Conservation (phyloP, 2,888 invertebrate genomes). For the Lepetodrilus schrolli region DNA sequence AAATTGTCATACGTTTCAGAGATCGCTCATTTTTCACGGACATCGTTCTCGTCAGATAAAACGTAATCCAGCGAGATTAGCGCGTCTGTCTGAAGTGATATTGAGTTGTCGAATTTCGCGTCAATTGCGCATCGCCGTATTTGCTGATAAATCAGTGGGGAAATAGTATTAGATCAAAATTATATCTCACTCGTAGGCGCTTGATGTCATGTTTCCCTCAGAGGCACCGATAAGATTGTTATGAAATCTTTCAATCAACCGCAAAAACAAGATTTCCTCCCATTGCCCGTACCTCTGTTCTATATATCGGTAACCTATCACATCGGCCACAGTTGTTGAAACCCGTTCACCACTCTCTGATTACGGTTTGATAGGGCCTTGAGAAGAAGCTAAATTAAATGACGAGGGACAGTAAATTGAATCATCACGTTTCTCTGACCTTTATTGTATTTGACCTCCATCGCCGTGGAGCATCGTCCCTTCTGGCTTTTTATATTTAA, state of each 20-base stretch:
- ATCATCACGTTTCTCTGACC: slow-evolving; percentile 41
- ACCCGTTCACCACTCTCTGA: not conserved
- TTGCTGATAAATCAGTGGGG: slow-evolving; percentile 29
- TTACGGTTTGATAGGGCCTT: slow-evolving; percentile 22
- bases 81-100: slow-evolving; percentile 10
- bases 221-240: slow-evolving; percentile 19
- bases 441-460: slow-evolving; percentile 38
- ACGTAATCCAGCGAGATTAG: slow-evolving; percentile 28
- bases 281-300: slow-evolving; percentile 13
- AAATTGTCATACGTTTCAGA: slow-evolving; percentile 22
- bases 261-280: slow-evolving; percentile 25
- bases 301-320: slow-evolving; percentile 17
- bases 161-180: slow-evolving; percentile 21
- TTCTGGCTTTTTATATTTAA: slow-evolving; percentile 42
- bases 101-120: slow-evolving; percentile 27
- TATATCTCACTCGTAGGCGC: slow-evolving; percentile 10
- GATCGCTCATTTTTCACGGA: slow-evolving; percentile 25
- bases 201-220: slow-evolving; percentile 28
- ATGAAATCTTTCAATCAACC: slow-evolving; percentile 12
- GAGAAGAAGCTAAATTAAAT: slow-evolving; percentile 32
- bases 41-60: slow-evolving; percentile 25
- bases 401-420: slow-evolving; percentile 35
- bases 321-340: not conserved
- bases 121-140: slow-evolving; percentile 27
- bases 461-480: slow-evolving; percentile 34